Base-by-base conservation (phyloP, 2,113 vertebrate species). In the Meriones unguiculatus region DNA sequence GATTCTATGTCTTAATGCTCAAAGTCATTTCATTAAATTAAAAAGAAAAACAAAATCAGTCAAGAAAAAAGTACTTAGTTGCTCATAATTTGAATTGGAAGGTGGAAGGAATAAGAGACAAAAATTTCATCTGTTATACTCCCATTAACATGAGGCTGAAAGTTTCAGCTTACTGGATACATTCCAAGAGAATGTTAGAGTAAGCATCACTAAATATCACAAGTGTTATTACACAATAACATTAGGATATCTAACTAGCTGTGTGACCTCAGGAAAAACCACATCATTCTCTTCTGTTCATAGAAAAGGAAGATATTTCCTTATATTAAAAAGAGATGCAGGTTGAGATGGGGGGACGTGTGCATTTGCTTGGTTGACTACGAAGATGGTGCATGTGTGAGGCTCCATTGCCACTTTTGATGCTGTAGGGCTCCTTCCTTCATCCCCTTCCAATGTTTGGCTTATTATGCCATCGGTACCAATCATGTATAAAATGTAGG, bases 1-100 rank as follows among this genome's bases (percentile, higher is more conserved):
- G 17, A 67, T 93, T 90, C 4, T 35, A 90, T 59, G n/a, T 70
- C 28, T 54, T 94, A n/a, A 93, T 86, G 76, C 28, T 92, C 52
- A 41, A 96, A 77, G 38, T 54, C 10, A 80, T 70, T 20, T 46
- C 89, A n/a, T 15, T n/a, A 91, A 52, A 50, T 86, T 30, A 7
- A 52, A 78, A 86, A 91, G 17, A n/a, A n/a, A 72, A 72, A 72
- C 6, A 65, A 8, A 69, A 10, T 25, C 13, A 72, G n/a, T 64
- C 3, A 69, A 92, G 41, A 86, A 78, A 87, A 84, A 5, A 80
- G 25, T 20, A 14, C 20, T 70, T 92, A 69, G 67, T 28, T 88
- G 57, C 28, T 64, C 75, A 10, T 20, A 64, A 64, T 57, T 46
- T 64, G 10, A 35, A 88, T 65, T 76, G 62, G 41, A 30, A 88